Evolutionary conservation across 2,888 invertebrate species (phyloP).

Genomic region (Scotopteryx bipunctaria): DNA sequence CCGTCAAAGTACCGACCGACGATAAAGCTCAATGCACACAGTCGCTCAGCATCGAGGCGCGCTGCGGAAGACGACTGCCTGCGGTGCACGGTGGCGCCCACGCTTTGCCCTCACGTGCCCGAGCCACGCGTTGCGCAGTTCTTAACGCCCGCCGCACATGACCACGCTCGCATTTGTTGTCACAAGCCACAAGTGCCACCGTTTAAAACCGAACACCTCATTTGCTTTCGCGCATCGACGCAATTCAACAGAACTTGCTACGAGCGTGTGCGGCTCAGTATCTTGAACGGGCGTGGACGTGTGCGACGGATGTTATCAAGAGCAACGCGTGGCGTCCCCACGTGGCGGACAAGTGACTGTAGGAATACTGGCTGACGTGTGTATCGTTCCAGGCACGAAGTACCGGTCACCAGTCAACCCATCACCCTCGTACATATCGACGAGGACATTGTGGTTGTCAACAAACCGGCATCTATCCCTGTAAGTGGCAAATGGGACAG

Average conservation of each 20-base stretch:
- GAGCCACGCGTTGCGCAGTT: not conserved
- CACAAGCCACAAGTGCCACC: too few relatives aligned
- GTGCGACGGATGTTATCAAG: not conserved
- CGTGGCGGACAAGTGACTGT: not conserved
- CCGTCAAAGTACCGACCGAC: conserved; percentile 7
- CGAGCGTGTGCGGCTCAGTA: too few relatives aligned
- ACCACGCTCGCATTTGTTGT: too few relatives aligned
- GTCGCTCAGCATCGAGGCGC: conserved; percentile 28
- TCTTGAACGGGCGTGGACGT: too few relatives aligned
- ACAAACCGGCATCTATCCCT: conserved; percentile 99
- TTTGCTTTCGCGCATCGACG: too few relatives aligned
- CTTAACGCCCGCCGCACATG: too few relatives aligned
- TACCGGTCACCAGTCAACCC: conserved; percentile 98
- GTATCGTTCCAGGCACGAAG: conserved; percentile 95
- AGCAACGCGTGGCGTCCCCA: not conserved
- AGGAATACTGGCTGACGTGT: conserved; percentile 65
- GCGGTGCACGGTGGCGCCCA: not conserved
- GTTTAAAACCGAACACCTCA: too few relatives aligned
- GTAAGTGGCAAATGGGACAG: conserved; percentile 96
- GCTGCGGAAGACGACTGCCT: conserved; percentile 19
- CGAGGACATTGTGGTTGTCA: conserved; percentile 99
- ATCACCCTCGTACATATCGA: conserved; percentile 99
- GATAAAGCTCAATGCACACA: conserved; percentile 20
- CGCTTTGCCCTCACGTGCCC: not conserved
- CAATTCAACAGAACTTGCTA: too few relatives aligned